Base-by-base conservation (phyloP, 2,113 vertebrate genomes). In the Perca flavescens region DNA sequence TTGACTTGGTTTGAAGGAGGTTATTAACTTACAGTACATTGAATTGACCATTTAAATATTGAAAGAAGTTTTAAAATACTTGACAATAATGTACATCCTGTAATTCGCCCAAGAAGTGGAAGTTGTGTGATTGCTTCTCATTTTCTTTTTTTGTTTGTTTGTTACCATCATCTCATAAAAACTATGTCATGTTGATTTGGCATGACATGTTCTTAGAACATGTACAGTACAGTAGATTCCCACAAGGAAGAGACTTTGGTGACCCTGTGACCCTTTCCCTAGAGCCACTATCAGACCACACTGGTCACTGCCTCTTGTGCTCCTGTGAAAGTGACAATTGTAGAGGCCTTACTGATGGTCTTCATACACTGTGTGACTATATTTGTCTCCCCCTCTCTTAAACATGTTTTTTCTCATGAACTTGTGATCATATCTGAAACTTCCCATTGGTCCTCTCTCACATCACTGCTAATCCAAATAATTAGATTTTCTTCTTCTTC, bases 401-500 rank as follows among this genome's bases (percentile, higher is more conserved):
- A 58, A 63, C n/a, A 43, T 7, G 46, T 21, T 12, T 17, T 61
- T 77, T 83, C 73, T 73, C 28, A 21, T 49, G 57, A 84, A 80
- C 71, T 77, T 28, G 43, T 66, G 36, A 64, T 80, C 36, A n/a
- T 15, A 58, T 74, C 68, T 11, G 28, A 72, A 57, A 47, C 54
- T 4, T 31, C 9, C 4, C 25, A 62, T 12, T 52, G 61, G 15
- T 86, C 62, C 22, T 34, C 49, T 74, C 14, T 52, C 50, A 60
- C 17, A 64, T 76, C 60, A 50, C 13, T 31, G 3, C 36, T 73
- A 56, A 78, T 81, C 76, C 57, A 9, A 62, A 47, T 28, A 57
- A 69, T 72, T 80, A 14, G 28, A 57, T 57, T 56, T 62, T 43
- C n/a, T 72, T 66, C 56, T 64, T 46, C 28, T n/a, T 49, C 7